A percentile compares a stretch with the other conserved stretches of the same genome.
Evolutionary conservation across 2,888 invertebrate species (phyloP).

Genomic region (Minunthozetes semirufus): DNA sequence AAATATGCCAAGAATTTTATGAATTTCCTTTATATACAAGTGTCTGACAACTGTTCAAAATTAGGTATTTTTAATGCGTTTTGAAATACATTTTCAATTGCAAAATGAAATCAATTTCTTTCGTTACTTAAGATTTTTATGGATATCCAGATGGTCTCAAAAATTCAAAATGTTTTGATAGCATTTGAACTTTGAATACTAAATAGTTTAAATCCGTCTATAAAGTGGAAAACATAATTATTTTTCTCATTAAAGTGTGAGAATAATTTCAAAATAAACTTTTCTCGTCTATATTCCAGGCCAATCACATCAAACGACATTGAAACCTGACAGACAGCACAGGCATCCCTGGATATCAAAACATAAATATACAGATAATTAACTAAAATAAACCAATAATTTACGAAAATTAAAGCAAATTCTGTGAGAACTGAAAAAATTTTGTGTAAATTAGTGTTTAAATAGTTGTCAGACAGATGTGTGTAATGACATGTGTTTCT

Average conservation of each 20-base stretch:
- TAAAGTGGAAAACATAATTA: background rate
- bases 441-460: too few relatives aligned
- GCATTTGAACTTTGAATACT: background rate
- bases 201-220: background rate
- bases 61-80: background rate
- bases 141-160: background rate
- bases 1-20: conserved; percentile 4
- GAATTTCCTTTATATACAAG: background rate
- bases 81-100: background rate
- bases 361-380: too few relatives aligned
- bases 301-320: too few relatives aligned
- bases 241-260: background rate
- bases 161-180: background rate
- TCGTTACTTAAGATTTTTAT: background rate
- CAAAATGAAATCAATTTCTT: background rate
- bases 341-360: too few relatives aligned
- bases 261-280: too few relatives aligned
- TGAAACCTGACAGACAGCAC: too few relatives aligned
- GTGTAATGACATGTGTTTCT: background rate
- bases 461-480: too few relatives aligned
- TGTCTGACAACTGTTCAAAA: background rate
- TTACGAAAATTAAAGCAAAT: too few relatives aligned
- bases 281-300: too few relatives aligned
- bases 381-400: too few relatives aligned
- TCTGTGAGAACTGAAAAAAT: too few relatives aligned